Conservation (phyloP, 2,888 invertebrate species). For the Apantesis nais region DNA sequence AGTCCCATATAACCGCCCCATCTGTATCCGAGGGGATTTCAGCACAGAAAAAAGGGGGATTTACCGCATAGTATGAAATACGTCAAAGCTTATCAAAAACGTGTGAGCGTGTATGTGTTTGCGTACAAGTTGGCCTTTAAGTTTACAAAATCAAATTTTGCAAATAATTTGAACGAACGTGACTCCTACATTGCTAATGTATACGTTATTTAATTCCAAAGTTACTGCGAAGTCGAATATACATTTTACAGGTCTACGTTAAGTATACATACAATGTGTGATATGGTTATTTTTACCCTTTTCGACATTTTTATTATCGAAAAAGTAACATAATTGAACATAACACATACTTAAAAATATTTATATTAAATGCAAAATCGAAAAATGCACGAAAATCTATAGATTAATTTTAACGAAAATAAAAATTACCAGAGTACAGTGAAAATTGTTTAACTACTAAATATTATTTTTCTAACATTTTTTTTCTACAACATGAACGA, state of each 20-base stretch:
- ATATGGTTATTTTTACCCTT: slow-evolving; percentile 79
- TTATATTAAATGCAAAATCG: slow-evolving; percentile 56
- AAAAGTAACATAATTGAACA: slow-evolving; percentile 42
- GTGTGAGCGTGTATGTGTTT: background rate
- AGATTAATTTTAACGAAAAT: slow-evolving; percentile 33
- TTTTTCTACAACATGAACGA: slow-evolving; percentile 81
- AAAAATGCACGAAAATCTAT: slow-evolving; percentile 54
- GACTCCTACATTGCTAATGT: slow-evolving; percentile 45
- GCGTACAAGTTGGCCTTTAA: background rate
- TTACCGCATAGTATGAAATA: background rate
- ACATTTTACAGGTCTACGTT: slow-evolving; percentile 66
- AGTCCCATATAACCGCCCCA: too few relatives aligned
- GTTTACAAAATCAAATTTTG: slow-evolving; percentile 10
- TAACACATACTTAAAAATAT: slow-evolving; percentile 42
- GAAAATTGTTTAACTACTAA: slow-evolving; percentile 64
- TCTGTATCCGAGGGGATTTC: too few relatives aligned
- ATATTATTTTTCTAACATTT: slow-evolving; percentile 62
- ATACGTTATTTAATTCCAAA: slow-evolving; percentile 47
- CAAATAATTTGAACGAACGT: slow-evolving; percentile 38
- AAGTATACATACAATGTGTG: slow-evolving; percentile 78
- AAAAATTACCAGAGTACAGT: slow-evolving; percentile 44
- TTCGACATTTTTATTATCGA: slow-evolving; percentile 38
- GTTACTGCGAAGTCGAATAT: slow-evolving; percentile 65
- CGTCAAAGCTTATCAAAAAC: background rate
- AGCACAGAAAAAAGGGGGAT: too few relatives aligned